Evolutionary conservation across 2,888 invertebrate species (phyloP), one percentile per base, ranked within the genome.

Genomic region (Eristalis intricaria): DNA sequence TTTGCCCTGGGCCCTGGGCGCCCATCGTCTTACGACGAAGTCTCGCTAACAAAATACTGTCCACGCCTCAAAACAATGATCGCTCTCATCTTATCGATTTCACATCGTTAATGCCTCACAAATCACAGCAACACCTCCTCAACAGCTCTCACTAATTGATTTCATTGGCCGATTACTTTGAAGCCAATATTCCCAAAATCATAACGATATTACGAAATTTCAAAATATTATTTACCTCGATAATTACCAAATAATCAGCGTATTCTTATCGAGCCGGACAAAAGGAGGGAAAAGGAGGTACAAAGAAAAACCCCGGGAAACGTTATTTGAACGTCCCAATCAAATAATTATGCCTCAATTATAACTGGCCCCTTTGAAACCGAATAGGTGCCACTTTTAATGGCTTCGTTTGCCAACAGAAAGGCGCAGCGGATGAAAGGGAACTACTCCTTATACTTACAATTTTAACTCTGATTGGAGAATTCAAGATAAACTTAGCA

Each of bases 291-390:
- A 65, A 35, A 13, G 15, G 26, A 1, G 26, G 13, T 13, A 61
- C 11, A 65, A 65, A 74, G 60, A 60, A 64, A 38, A 35, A 26
- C 26, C 61, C 61, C 61, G n/a, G 26, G 26, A 61, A 32, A 64
- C 19, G 32, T 19, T 29, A 26, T 38, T 19, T 32, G 38, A 63
- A 61, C 64, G 63, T 68, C 63, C 77, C 63, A 32, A 29, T 68
- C 58, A 68, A 69, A 69, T 69, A 81, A 85, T 85, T 73, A 85
- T 77, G 69, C 77, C 81, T 77, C 73, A 81, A 85, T 81, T 85
- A 81, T 64, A 77, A 65, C 38, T 60, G 65, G 32, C 8, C 32
- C 73, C 58, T 69, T 74, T 77, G 69, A 40, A 73, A 69, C 19
- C 32, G 38, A 63, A 73, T 73, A 60, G 68, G 69, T 69, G 77